Base-by-base conservation (phyloP, 2,113 vertebrate species). In the Nyctibius bracteatus region DNA sequence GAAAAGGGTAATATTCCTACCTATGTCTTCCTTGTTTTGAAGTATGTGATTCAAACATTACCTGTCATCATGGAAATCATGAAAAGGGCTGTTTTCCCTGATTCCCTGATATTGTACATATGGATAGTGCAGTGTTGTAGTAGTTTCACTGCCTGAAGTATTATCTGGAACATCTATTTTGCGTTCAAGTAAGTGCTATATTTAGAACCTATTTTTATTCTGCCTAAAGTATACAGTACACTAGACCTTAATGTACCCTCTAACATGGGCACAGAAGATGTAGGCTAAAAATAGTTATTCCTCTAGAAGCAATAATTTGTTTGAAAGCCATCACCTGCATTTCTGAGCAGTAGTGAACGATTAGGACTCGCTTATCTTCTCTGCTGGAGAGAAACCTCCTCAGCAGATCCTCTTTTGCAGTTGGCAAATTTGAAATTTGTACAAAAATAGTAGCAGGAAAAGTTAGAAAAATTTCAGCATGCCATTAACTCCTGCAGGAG, bases 161-260 rank as follows among this genome's bases (percentile, higher is more conserved):
- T 68, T 92, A 91, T 68, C 86, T 75, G n/a, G 49, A 95, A 63
- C 27, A 80, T 92, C 92, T 97, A 92, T 58, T 93, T 90, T 93
- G 89, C 8, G 33, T 96, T 96, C 71, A 93, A 94, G 74, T 61
- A 82, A 90, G 67, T 43, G 35, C 80, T 96, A 78, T 97, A 96
- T 97, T 97, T 97, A 95, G 88, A 95, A 93, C 14, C 63, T 81
- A 87, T 95, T 97, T 97, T 79, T 95, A 94, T 94, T 96, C 93
- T 94, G 44, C 49, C 49, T 70, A 66, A 88, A 91, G 95, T 86
- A 86, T 74, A 92, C 88, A 96, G 66, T 79, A 92, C 68, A 85
- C 75, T 91, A 97, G 86, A 97, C 96, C 90, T 95, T 96, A 97
- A 95, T 91, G 75, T 86, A 95, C 74, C 78, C 93, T 98, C 96